Conservation (phyloP, 2,888 invertebrate species). For the Caenorhabditis sp. region DNA sequence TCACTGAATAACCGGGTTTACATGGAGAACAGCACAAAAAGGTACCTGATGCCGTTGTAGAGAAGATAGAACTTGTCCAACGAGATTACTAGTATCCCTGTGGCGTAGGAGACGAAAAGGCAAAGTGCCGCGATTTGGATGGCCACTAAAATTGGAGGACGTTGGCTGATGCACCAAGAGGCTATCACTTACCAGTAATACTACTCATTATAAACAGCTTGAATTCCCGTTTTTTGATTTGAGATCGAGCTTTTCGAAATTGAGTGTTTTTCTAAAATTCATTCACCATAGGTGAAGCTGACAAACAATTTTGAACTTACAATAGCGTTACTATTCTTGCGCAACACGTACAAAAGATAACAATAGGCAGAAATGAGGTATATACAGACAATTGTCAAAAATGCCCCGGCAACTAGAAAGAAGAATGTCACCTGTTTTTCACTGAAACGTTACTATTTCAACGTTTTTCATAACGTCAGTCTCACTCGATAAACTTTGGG, state of each 20-base stretch:
- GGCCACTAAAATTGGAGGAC: constrained; percentile 26
- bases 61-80: constrained; percentile 51
- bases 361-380: constrained; percentile 39
- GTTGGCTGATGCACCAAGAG: too few species aligned
- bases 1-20: constrained; percentile 46
- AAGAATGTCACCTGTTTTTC: constrained; percentile 16
- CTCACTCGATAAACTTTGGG: constrained; percentile 32
- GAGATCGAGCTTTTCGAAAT: constrained; percentile 11
- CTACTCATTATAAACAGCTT: constrained; percentile 47
- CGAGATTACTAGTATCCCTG: constrained; percentile 27
- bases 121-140: constrained; percentile 49
- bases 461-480: background rate
- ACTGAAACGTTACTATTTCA: constrained; percentile 17
- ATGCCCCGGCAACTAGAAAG: constrained; percentile 34
- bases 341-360: constrained; percentile 25
- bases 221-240: constrained; percentile 25
- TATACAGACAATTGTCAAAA: constrained; percentile 7
- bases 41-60: constrained; percentile 44
- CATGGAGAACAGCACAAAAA: too few species aligned
- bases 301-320: too few species aligned
- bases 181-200: constrained; percentile 17
- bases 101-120: constrained; percentile 38
- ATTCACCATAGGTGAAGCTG: too few species aligned
- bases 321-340: constrained; percentile 28
- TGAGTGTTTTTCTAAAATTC: constrained; percentile 28